Evolutionary conservation across 2,888 invertebrate genomes (phyloP), one percentile per base, ranked within the genome.

Genomic region (Philereme transversata): DNA sequence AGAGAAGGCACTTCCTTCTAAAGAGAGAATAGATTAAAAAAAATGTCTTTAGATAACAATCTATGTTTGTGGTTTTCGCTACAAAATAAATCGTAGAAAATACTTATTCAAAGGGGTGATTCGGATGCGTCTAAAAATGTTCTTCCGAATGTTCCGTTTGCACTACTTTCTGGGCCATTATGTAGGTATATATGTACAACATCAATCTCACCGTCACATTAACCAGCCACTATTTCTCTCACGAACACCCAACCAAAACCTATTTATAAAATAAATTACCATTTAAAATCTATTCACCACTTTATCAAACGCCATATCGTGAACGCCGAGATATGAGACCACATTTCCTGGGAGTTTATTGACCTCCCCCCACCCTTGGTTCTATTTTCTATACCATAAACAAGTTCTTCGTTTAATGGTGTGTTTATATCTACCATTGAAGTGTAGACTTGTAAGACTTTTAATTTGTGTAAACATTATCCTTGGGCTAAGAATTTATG

Each of bases 311-410:
- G 56, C 56, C 48, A 55, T 62, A 62, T 45, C 48, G 57, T 50
- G 7, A 33, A 56, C 53, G 55, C 53, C 65, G 44, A 73, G 70
- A 73, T 75, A 70, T 65, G 66, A 62, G 65, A 62, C 65, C 60
- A 70, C 65, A 68, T 67, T 68, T 70, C 69, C 66, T 55, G 65
- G 10, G 64, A 69, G 76, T 66, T 65, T 76, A 51, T 71, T 70
- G 76, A 77, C 71, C 77, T 69, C 65, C 70, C 67, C 75, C 73
- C 75, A 68, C 76, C 70, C 70, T 62, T 59, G 7, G 54, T 62
- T 77, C 70, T 78, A 77, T 78, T 77, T 77, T 75, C 72, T 74
- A 69, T 69, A 60, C 64, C 57, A 66, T 22, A 22, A 68, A 72
- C 74, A 50, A 69, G 75, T 72, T 72, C 67, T 69, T 69, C 57